A percentile compares a stretch with the other conserved stretches of the same genome.
These are phyloP conservation scores for Microtus montanus DNA, from an alignment of 2,113 vertebrate genomes.

Conservation along the genomic window DNA sequence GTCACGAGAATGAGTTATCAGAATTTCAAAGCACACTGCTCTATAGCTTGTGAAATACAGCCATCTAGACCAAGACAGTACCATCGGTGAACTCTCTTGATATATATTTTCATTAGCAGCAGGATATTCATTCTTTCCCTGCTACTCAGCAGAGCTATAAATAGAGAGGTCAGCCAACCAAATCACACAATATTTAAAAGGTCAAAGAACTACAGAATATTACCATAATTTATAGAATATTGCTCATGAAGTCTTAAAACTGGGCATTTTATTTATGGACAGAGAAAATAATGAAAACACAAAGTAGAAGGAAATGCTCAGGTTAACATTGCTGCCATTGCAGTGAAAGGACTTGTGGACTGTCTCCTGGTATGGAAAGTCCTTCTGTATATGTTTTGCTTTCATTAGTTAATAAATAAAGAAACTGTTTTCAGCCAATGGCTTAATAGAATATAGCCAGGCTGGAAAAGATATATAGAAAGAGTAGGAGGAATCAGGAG, in stretches of 20 bases:
- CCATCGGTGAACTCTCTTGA: slow-evolving; percentile 77
- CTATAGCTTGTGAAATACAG: slow-evolving; percentile 77
- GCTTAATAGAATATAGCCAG: too few species aligned
- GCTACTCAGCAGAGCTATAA: slow-evolving; percentile 81
- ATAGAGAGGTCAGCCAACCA: slow-evolving; percentile 83
- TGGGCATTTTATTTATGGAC: slow-evolving; percentile 80
- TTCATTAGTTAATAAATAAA: too few species aligned
- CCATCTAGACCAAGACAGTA: slow-evolving; percentile 55
- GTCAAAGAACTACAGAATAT: slow-evolving; percentile 81
- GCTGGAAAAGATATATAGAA: too few species aligned
- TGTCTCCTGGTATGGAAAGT: too few species aligned
- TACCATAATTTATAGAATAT: slow-evolving; percentile 83
- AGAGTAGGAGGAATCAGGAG: too few species aligned
- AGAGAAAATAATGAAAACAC: slow-evolving; percentile 79
- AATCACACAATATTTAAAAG: slow-evolving; percentile 84
- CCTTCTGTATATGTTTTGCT: too few species aligned
- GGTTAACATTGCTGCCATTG: slow-evolving; percentile 57
- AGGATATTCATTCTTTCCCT: slow-evolving; percentile 75
- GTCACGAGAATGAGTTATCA: slow-evolving; percentile 83
- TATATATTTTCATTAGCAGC: slow-evolving; percentile 83
- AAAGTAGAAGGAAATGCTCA: slow-evolving; percentile 46
- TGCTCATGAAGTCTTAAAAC: slow-evolving; percentile 79
- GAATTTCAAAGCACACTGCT: slow-evolving; percentile 75
- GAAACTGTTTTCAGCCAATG: too few species aligned
- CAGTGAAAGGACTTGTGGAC: slow-evolving; percentile 7